phyloP scores from a whole-genome alignment of 2,888 invertebrate genomes.

The Amiota communis region DNA sequence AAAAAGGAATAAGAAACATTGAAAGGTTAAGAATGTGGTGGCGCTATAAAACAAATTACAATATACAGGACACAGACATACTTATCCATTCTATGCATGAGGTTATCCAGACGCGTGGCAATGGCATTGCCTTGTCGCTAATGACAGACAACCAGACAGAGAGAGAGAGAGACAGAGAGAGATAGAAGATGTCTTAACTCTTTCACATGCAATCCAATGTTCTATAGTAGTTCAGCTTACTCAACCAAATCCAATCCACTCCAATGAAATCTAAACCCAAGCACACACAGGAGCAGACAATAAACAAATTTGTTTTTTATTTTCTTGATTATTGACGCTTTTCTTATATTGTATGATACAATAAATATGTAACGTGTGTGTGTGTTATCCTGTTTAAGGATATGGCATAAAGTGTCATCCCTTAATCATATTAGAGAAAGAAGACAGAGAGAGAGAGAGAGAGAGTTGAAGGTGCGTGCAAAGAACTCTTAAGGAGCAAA shows the following conservation, averaged over 20 bases:
- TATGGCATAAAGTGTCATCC: conserved; percentile 50
- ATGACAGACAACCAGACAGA: too few species aligned
- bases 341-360: neutral
- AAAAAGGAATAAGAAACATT: conserved; percentile 26
- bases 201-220: too few species aligned
- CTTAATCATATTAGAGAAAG: conserved; percentile 53
- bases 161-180: too few species aligned
- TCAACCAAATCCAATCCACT: conserved; percentile 30
- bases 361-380: neutral
- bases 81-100: too few species aligned
- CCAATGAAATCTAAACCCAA: conserved; percentile 32
- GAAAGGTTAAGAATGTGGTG: conserved; percentile 60
- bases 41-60: neutral
- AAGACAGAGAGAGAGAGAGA: too few species aligned
- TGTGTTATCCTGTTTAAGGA: conserved; percentile 23
- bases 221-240: neutral
- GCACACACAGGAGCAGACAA: conserved; percentile 41
- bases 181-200: too few species aligned
- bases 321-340: conserved; percentile 41
- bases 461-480: neutral
- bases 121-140: too few species aligned
- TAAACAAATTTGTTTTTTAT: conserved; percentile 64
- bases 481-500: neutral
- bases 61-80: too few species aligned
- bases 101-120: too few species aligned